Evolutionary conservation across 2,888 invertebrate species (phyloP), one percentile per base, ranked within the genome.

Genomic region (Catocala sponsa): DNA sequence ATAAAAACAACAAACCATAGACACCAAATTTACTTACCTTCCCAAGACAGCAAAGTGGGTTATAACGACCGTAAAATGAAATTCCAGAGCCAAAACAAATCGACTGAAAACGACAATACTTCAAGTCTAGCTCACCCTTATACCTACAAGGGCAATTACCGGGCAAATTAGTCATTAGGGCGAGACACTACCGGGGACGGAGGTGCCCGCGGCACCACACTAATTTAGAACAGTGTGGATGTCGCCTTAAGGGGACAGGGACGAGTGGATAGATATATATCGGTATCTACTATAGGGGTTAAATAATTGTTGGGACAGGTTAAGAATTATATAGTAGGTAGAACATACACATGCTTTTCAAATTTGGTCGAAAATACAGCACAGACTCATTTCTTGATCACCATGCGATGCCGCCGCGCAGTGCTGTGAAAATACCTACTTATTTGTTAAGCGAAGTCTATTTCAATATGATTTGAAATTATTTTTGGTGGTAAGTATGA

Each of bases 131-230:
- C 51, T 55, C 60, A 54, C 63, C 66, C 65, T 62, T 69, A 68
- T 65, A 63, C 69, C 72, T 74, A 83, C 86, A 84, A 83, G 82
- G 84, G 84, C 82, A 86, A 86, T 86, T 86, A 85, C 67, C 54
- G 72, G 65, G 65, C 59, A 78, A 82, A 83, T 82, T 83, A 82
- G 81, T 76, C 80, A 75, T 79, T 78, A 79, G 68, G 72, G 71
- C 55, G 76, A 57, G 47, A 63, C 70, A 68, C 61, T 63, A 70
- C 7, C 60, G 70, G 71, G 70, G 57, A 64, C 73, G 78, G 76
- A 75, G 70, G 49, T 59, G 81, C 80, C 70, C 59, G 65, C 55
- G 76, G 78, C 70, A 82, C 79, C 80, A 76, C 81, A 81, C 82
- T 83, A 84, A 84, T 83, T 82, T 81, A 66, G 69, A 66, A 12